Percentiles rank a stretch among this genome's conserved stretches.
Conservation (phyloP, 2,888 invertebrate species). For the Lasioglossum figueresi region DNA sequence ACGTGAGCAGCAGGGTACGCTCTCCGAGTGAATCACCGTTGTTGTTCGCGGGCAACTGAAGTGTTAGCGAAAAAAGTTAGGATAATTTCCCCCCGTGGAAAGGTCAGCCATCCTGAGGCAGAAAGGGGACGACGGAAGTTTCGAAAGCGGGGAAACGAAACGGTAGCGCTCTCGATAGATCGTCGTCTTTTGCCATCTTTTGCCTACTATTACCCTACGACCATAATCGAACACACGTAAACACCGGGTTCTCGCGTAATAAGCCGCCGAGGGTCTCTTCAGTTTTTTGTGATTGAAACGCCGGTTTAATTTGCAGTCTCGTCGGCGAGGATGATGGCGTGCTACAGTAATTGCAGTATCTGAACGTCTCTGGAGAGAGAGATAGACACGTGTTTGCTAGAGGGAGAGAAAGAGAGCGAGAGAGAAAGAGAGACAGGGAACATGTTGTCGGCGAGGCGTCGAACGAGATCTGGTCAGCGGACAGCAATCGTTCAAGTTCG, state of each 20-base stretch:
- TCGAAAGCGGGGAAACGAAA: neutral
- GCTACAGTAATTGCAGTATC: slow-evolving; percentile 38
- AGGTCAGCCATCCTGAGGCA: neutral
- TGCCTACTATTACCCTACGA: neutral
- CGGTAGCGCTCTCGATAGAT: slow-evolving; percentile 6
- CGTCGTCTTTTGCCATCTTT: neutral
- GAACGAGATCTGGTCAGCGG: slow-evolving; percentile 51
- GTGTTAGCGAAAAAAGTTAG: neutral
- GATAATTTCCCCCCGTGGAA: neutral
- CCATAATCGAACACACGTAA: neutral
- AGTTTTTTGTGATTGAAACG: slow-evolving; percentile 23
- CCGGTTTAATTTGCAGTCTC: slow-evolving; percentile 59
- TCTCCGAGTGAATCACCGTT: neutral
- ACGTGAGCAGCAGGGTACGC: neutral
- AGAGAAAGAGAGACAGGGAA: slow-evolving; percentile 13
- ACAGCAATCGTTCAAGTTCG: slow-evolving; percentile 39
- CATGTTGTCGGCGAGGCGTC: slow-evolving; percentile 58
- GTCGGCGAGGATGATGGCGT: slow-evolving; percentile 60
- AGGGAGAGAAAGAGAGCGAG: neutral
- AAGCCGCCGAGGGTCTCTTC: neutral
- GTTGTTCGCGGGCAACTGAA: neutral
- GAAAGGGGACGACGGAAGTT: neutral
- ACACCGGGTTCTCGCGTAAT: slow-evolving; percentile 10
- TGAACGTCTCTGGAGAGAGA: slow-evolving; percentile 17
- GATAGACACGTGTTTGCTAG: neutral